phyloP scores from a whole-genome alignment of 2,888 invertebrate species.

The Metallyticus violacea region DNA sequence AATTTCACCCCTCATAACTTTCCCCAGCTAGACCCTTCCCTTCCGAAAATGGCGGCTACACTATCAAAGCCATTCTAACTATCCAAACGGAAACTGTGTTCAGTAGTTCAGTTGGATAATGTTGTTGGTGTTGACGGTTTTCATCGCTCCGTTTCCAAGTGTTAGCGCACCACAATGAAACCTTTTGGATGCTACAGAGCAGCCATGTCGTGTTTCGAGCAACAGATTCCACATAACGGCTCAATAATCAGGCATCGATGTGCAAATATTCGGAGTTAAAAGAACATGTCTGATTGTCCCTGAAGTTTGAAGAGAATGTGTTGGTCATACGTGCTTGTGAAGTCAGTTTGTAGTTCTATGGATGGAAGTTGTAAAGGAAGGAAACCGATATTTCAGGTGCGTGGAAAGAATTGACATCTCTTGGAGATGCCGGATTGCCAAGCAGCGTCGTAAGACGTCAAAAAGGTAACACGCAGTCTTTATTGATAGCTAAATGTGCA shows the following conservation, averaged over 20 bases:
- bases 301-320: not conserved
- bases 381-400: not conserved
- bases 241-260: not conserved
- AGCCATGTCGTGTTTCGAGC: not conserved
- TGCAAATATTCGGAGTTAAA: not conserved
- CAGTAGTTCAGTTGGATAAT: not conserved
- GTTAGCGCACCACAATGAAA: not conserved
- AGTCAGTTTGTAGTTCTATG: not conserved
- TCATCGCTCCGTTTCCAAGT: not conserved
- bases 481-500: too few species aligned
- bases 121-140: not conserved
- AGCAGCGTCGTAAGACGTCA: not conserved
- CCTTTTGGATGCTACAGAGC: not conserved
- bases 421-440: not conserved
- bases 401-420: not conserved
- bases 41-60: not conserved
- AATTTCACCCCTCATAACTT: not conserved
- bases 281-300: not conserved
- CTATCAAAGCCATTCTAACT: not conserved
- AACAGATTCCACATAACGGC: not conserved
- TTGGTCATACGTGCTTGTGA: not conserved
- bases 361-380: not conserved
- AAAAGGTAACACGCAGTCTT: too few species aligned
- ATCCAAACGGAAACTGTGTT: not conserved
- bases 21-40: not conserved